Evolutionary conservation across 2,797 vertebrate genomes (phyloP).

Genomic region (Acropternis orthonyx): DNA sequence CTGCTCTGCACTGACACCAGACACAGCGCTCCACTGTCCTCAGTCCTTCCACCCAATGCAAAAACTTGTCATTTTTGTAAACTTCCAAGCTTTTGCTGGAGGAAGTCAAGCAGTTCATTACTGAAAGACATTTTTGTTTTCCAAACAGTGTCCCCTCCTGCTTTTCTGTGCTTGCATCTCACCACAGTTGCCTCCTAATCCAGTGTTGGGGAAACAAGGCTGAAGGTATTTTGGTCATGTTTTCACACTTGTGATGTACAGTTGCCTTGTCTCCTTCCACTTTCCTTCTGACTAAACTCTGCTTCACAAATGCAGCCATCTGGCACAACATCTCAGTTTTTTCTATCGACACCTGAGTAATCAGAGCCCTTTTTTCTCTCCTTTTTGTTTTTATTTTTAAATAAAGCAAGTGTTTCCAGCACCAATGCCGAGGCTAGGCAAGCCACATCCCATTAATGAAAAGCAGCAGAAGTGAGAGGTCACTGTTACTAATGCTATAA

Average conservation of each 20-base stretch:
- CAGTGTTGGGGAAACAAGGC: slow-evolving; percentile 51
- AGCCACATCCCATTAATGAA: not conserved
- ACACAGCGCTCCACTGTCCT: not conserved
- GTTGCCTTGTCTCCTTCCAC: slow-evolving; percentile 33
- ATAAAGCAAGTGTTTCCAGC: not conserved
- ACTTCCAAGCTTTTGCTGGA: slow-evolving; percentile 5
- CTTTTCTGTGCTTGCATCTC: slow-evolving; percentile 43
- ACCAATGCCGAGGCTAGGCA: not conserved
- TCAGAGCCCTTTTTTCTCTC: not conserved
- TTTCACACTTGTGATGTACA: slow-evolving; percentile 51
- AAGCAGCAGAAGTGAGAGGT: not conserved
- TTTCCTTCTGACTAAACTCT: slow-evolving; percentile 32
- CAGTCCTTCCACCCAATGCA: not conserved
- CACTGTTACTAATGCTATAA: not conserved
- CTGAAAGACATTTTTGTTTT: slow-evolving; percentile 24
- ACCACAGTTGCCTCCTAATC: slow-evolving; percentile 45
- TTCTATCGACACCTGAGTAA: slow-evolving; percentile 30
- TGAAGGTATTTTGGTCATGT: slow-evolving; percentile 54
- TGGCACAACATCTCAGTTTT: slow-evolving; percentile 21
- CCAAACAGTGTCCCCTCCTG: slow-evolving; percentile 1
- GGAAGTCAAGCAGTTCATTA: slow-evolving; percentile 1
- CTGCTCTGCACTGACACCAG: not conserved
- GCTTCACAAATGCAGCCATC: slow-evolving; percentile 32
- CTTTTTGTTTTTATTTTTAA: not conserved
- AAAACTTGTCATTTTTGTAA: not conserved